Base-by-base conservation (phyloP, 2,113 vertebrate genomes). In the Podiceps cristatus region DNA sequence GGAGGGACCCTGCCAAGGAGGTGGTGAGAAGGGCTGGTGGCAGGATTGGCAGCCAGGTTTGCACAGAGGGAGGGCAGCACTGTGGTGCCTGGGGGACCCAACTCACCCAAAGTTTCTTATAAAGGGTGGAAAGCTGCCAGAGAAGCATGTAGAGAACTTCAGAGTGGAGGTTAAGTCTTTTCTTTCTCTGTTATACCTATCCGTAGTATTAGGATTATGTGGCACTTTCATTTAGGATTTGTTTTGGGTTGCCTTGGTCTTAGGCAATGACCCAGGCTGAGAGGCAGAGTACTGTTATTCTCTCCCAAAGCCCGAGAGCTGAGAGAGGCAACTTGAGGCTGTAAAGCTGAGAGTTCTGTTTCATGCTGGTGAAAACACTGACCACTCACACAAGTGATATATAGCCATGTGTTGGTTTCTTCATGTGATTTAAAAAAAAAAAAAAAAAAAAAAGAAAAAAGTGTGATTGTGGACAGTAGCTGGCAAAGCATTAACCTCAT, bases 11-110 rank as follows among this genome's bases (percentile, higher is more conserved):
- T 77, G 59, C 9, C 40, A 45, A 45, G 25, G 56, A 78, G 29
- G 8, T 2, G 4, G 20, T 28, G 55, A 84, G 55, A 81, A 10
- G 15, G 27, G 25, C 52, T 47, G 35, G n/a, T 22, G 24, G 35
- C 35, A 85, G 52, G 13, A 33, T 15, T 13, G 23, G 23, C 13
- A 44, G 27, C 33, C 47, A 40, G 25, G 17, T 18, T 71, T 25
- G 7, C 24, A 5, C 0, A 0, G 9, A 35, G 31, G 55, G 62
- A 49, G 17, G 15, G 25, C 29, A 20, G 11, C 3, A 5, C 42
- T 16, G 37, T 4, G 1, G 4, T 59, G 47, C 17, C 8, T 44
- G 53, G 40, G 42, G 73, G 7, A 49, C 31, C 24, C 3, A 1
- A 2, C 18, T 50, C 23, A 49, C 13, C 19, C 62, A 8, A 76